These are phyloP conservation scores for Himantopus leucocephalus DNA, from an alignment of 2,113 vertebrate species.

Conservation along the genomic window DNA sequence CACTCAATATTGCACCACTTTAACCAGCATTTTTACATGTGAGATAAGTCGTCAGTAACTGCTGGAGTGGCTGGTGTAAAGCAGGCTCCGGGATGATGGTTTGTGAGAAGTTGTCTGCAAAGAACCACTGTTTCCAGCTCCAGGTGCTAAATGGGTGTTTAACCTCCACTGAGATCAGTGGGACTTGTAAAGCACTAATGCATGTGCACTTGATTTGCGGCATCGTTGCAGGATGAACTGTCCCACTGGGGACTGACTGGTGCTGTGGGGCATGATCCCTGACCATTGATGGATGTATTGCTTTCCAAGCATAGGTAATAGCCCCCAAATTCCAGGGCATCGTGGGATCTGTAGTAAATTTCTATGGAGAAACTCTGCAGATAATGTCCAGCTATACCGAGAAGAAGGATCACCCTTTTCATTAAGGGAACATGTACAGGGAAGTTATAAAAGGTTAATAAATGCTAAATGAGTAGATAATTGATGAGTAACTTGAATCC, in stretches of 20 bases:
- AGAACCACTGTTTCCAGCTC: neutral
- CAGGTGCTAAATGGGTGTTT: neutral
- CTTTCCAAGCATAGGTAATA: neutral
- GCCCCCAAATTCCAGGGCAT: neutral
- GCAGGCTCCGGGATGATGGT: neutral
- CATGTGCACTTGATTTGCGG: neutral
- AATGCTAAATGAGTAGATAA: neutral
- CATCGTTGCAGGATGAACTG: accelerated
- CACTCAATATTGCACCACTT: neutral
- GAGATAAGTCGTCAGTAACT: neutral
- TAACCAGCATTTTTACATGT: neutral
- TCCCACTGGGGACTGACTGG: neutral
- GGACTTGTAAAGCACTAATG: neutral
- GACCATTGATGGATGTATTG: neutral
- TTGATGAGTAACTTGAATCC: neutral
- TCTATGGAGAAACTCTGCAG: neutral
- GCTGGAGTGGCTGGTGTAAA: neutral
- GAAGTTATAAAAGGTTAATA: neutral
- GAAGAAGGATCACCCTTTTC: neutral
- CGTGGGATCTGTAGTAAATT: neutral
- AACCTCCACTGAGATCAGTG: neutral
- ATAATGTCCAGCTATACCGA: neutral
- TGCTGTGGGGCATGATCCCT: neutral
- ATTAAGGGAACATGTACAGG: neutral
- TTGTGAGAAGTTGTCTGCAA: neutral